Conservation (phyloP, 2,113 vertebrate species). For the Fulmarus glacialis region DNA sequence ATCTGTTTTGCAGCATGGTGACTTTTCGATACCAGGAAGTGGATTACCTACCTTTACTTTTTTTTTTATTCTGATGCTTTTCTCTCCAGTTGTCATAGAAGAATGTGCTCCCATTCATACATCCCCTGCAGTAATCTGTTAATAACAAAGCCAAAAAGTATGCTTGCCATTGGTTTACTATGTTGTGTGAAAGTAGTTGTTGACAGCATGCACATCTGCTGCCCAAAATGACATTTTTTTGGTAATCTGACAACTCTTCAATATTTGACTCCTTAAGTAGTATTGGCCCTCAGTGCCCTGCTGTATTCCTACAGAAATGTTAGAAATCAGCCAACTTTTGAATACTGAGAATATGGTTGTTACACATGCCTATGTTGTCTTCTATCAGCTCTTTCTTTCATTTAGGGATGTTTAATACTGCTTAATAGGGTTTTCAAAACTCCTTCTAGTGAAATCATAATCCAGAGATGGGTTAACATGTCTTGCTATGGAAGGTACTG, state of each 20-base stretch:
- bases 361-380: not conserved
- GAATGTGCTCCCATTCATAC: not conserved
- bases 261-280: constrained; percentile 36
- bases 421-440: not conserved
- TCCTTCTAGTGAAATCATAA: not conserved
- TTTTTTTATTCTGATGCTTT: not conserved
- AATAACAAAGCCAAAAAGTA: constrained; percentile 22
- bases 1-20: not conserved
- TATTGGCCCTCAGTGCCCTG: not conserved
- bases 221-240: constrained; percentile 30
- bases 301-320: constrained; percentile 13
- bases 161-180: not conserved
- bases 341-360: not conserved
- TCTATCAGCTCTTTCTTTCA: constrained; percentile 1
- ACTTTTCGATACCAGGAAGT: not conserved
- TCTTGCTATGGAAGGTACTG: not conserved
- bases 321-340: constrained; percentile 6
- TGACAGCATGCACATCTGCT: constrained; percentile 28
- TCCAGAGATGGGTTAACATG: not conserved
- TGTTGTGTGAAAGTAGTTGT: constrained; percentile 6
- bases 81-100: not conserved
- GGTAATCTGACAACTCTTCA: constrained; percentile 40
- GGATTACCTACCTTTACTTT: not conserved
- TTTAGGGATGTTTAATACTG: not conserved
- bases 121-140: constrained; percentile 16